Conservation (phyloP, 2,888 invertebrate genomes). For the Pyrocoelia pectoralis region DNA sequence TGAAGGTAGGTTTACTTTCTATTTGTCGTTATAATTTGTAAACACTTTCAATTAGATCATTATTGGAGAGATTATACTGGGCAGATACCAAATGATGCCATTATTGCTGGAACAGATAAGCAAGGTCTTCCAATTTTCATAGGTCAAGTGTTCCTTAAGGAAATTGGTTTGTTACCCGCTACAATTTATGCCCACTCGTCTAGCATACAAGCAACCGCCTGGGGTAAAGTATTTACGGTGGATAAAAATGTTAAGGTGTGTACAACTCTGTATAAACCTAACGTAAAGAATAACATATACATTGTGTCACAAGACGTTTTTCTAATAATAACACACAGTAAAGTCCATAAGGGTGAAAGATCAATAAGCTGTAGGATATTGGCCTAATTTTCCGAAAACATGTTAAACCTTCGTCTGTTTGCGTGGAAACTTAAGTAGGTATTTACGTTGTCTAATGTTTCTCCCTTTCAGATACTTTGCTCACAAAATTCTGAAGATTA, state of each 20-base stretch:
- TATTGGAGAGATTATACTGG: constrained; percentile 24
- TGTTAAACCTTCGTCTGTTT: too few relatives aligned
- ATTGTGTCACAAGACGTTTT: too few relatives aligned
- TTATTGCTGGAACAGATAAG: constrained; percentile 20
- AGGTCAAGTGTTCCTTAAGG: constrained; percentile 22
- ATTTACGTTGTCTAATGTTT: background rate
- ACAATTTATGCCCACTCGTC: constrained; percentile 6
- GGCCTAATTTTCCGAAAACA: background rate
- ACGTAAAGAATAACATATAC: too few relatives aligned
- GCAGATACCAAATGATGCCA: constrained; percentile 17
- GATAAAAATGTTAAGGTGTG: constrained; percentile 17
- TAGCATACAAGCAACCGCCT: constrained; percentile 6
- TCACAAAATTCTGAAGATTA: constrained; percentile 8
- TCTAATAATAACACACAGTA: too few relatives aligned
- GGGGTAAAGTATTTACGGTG: constrained; percentile 5
- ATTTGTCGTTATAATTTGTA: too few relatives aligned
- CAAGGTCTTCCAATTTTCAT: constrained; percentile 18
- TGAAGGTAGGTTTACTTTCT: too few relatives aligned
- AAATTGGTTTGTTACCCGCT: constrained; percentile 17
- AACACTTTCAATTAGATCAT: constrained; percentile 11
- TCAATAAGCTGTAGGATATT: background rate
- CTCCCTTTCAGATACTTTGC: constrained; percentile 24
- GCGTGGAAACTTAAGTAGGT: too few relatives aligned
- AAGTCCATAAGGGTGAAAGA: background rate
- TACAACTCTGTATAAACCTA: too few relatives aligned